phyloP scores from a whole-genome alignment of 2,888 invertebrate species.

The Ormyrus labotus region DNA sequence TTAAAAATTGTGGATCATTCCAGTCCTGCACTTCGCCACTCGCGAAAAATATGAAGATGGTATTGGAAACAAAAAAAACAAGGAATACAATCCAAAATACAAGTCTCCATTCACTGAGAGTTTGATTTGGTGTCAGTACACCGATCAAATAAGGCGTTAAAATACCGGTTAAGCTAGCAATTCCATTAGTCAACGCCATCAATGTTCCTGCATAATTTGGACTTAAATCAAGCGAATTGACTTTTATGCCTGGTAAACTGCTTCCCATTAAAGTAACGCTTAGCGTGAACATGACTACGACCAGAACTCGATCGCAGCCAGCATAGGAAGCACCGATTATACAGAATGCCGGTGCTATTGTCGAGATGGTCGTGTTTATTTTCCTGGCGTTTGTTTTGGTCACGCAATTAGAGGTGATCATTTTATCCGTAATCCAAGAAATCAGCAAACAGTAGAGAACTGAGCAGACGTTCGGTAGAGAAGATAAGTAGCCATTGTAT shows the following conservation, averaged over 20 bases:
- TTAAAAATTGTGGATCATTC: conserved; percentile 79
- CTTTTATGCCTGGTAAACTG: conserved; percentile 77
- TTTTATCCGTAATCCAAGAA: conserved; percentile 74
- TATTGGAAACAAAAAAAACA: conserved; percentile 82
- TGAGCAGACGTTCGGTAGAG: conserved; percentile 76
- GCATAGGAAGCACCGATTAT: conserved; percentile 77
- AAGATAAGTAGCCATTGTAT: conserved; percentile 74
- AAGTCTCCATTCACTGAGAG: conserved; percentile 82
- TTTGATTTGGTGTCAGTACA: conserved; percentile 76
- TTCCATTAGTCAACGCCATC: conserved; percentile 79
- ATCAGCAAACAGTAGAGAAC: conserved; percentile 73
- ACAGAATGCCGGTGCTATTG: conserved; percentile 76
- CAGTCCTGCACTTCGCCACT: conserved; percentile 87
- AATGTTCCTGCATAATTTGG: conserved; percentile 77
- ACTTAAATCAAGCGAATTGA: conserved; percentile 76
- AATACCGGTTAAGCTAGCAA: conserved; percentile 85
- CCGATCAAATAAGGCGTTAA: conserved; percentile 84
- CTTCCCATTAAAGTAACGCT: conserved; percentile 77
- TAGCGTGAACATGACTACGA: conserved; percentile 75
- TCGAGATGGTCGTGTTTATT: conserved; percentile 76
- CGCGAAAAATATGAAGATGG: conserved; percentile 83
- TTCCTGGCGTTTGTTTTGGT: conserved; percentile 75
- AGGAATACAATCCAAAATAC: conserved; percentile 89
- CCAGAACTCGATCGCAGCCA: conserved; percentile 73
- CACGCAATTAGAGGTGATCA: conserved; percentile 70